phyloP scores from a whole-genome alignment of 2,797 vertebrate genomes.

The Mastacembelus armatus region DNA sequence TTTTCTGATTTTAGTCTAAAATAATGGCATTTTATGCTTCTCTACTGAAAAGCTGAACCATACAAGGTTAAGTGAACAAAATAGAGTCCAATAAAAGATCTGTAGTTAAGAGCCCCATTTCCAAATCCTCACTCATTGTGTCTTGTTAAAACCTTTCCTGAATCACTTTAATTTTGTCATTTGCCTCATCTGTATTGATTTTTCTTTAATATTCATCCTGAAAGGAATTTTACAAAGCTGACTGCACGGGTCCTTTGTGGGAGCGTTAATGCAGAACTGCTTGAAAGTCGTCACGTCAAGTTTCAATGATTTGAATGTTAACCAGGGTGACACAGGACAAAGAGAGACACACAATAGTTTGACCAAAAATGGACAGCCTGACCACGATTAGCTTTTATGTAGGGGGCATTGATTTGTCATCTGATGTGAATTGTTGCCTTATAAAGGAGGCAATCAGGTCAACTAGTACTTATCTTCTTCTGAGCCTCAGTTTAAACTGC shows the following conservation, averaged over 20 bases:
- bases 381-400: background rate
- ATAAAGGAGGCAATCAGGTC: background rate
- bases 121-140: constrained; percentile 4
- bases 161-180: background rate
- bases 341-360: background rate
- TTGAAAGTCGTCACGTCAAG: constrained; percentile 20
- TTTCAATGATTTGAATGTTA: too few relatives aligned
- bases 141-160: background rate
- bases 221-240: background rate
- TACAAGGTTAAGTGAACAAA: background rate
- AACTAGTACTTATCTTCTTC: background rate
- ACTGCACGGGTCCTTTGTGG: too few relatives aligned
- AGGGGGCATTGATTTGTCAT: background rate
- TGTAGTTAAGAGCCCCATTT: constrained; percentile 27
- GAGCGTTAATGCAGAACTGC: constrained; percentile 13
- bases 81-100: background rate
- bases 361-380: background rate
- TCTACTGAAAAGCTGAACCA: background rate
- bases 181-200: background rate
- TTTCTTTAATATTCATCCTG: background rate
- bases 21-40: background rate
- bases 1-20: background rate
- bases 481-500: constrained; percentile 21
- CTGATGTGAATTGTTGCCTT: background rate
- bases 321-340: too few relatives aligned